Conservation (phyloP, 2,888 invertebrate species). For the Polia nebulosa region DNA sequence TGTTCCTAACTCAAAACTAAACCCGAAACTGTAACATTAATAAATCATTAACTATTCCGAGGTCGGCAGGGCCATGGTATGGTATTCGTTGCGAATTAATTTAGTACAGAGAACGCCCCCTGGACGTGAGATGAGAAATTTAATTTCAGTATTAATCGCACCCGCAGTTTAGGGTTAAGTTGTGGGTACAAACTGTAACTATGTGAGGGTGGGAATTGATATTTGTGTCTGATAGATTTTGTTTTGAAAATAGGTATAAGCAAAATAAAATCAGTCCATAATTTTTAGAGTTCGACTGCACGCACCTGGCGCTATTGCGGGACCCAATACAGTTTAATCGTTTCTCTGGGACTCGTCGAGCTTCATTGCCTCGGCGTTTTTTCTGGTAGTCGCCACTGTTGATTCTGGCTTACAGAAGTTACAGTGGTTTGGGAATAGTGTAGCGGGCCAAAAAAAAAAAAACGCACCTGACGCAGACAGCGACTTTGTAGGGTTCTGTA, state of each 20-base stretch:
- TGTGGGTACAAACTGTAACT: constrained; percentile 62
- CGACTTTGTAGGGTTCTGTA: no score
- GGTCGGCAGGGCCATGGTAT: constrained; percentile 42
- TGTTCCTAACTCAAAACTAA: constrained; percentile 54
- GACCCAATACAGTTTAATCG: no score
- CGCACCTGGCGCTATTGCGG: no score
- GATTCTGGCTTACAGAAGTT: no score
- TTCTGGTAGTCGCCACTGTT: no score
- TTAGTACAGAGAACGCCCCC: constrained; percentile 79
- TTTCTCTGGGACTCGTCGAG: no score
- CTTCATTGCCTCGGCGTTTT: no score
- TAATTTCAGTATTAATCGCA: constrained; percentile 78
- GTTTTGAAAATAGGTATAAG: constrained; percentile 9
- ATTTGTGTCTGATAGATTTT: constrained; percentile 53
- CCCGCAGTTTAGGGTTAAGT: constrained; percentile 70
- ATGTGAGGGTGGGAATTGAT: constrained; percentile 61
- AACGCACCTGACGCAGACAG: no score
- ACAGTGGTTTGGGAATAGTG: no score
- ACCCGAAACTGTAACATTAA: constrained; percentile 60
- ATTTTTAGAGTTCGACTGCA: not conserved
- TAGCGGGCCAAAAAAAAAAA: no score
- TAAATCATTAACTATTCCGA: constrained; percentile 75
- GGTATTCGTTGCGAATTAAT: constrained; percentile 81
- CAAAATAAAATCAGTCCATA: not conserved
- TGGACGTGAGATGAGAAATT: constrained; percentile 78